Base-by-base conservation (phyloP, 2,797 vertebrate species). In the Poeciliopsis presidionis region DNA sequence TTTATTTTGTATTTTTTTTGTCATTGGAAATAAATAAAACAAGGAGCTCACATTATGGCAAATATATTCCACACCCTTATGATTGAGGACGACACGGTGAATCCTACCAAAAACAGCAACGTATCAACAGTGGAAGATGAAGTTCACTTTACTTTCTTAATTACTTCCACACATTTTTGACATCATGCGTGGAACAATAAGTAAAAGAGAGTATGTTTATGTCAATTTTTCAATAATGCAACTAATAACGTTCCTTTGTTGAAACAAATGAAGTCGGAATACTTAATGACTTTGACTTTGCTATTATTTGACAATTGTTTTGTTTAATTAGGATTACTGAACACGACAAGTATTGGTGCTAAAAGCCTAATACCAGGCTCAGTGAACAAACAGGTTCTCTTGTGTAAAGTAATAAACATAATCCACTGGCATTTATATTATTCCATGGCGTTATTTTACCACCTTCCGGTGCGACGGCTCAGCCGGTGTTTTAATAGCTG, bases 401-500 rank as follows among this genome's bases (percentile, higher is more conserved):
- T 7, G 6, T 3, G 30, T 36, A 63, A 33, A 63, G 14, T 33
- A 16, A 63, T 63, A 1, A 63, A 63, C 59, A 63, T 28, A 36
- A 63, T 63, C 16, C 30, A 20, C 30, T 20, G 16, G 14, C 7
- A 16, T 33, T 59, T 59, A 33, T 33, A 33, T 63, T 36, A 63
- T 59, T 30, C 25, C 2, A 13, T 4, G 7, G 25, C 9, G 5
- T 14, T 5, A 59, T 59, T 59, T 59, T 59, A 59, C 28, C n/a
- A 2, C 13, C 13, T 28, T 49, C 39, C 2, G 5, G 59, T 76
- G 81, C 86, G 77, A 83, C 82, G 63, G 59, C 25, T 87, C 75
- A 83, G 78, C 36, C 55, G 7, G 7, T 82, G 72, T 47, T 81
- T 84, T 85, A 86, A 80, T 75, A 80, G 77, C 87, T 77, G 71